Evolutionary conservation across 2,888 invertebrate genomes (phyloP), one percentile per base, ranked within the genome.

Genomic region (Craniophora ligustri): DNA sequence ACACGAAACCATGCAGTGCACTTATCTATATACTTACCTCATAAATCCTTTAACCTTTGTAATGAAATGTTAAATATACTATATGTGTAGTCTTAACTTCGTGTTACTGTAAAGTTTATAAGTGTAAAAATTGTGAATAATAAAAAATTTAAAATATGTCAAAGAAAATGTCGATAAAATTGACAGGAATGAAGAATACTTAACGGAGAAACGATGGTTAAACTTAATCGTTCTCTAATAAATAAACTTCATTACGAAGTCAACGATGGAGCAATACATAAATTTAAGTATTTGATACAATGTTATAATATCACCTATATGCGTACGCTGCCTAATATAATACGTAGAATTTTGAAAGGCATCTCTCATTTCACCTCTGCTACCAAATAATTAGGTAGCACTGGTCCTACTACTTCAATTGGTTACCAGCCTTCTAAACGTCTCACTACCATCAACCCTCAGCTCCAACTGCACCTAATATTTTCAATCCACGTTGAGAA

Each of bases 1-100:
- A 74, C 67, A 70, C 56, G 44, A 56, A 71, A 63, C 57, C 81
- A 79, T 81, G 82, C 81, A 82, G 77, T 82, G 81, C 82, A 47
- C 61, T 68, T 65, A 72, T 23, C 7, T 3, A 6, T 50, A 61
- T n/a, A 60, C 72, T 76, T 73, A 78, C 74, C 73, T 78, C 61
- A 19, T 26, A 48, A 55, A 42, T 72, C 64, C 67, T 34, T 54
- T 41, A 58, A 56, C 44, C 40, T 72, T 51, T 42, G 47, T 58
- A 51, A 60, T 49, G 5, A 51, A 66, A 63, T 53, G 46, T 55
- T 46, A 64, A 67, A 71, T 23, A 53, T 50, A 41, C 39, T 50
- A 55, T 51, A 30, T 48, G 36, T 49, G 51, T 53, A 35, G 35
- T 44, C 7, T 46, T 53, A 26, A 46, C 23, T 48, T 19, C 54